These are phyloP conservation scores for Cataglyphis rosenhaueri DNA, from an alignment of 2,888 invertebrate genomes.

Conservation along the genomic window DNA sequence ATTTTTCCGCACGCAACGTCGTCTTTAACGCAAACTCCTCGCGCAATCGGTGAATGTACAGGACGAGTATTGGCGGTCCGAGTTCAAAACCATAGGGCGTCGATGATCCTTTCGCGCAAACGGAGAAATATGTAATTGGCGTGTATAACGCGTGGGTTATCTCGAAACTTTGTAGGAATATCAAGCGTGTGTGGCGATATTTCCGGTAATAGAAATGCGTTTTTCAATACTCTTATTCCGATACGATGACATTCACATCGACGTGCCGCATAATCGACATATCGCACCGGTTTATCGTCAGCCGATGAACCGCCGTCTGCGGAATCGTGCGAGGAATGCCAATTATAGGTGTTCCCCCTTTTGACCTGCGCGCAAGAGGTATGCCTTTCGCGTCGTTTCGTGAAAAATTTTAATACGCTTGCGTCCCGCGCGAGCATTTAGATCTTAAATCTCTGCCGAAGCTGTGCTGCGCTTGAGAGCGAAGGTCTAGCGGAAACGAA, in stretches of 20 bases:
- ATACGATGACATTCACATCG: conserved; percentile 26
- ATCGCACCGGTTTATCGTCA: conserved; percentile 68
- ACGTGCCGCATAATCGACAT: conserved; percentile 55
- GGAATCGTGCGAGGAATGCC: conserved; percentile 65
- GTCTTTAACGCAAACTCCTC: conserved; percentile 12
- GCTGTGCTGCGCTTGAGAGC: conserved; percentile 13
- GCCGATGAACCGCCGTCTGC: conserved; percentile 60
- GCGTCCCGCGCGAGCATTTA: conserved; percentile 31
- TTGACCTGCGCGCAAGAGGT: conserved; percentile 22
- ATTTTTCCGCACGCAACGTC: conserved; percentile 36
- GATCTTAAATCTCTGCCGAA: conserved; percentile 36
- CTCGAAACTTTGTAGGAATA: conserved; percentile 19
- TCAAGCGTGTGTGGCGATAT: conserved; percentile 15
- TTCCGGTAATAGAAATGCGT: conserved; percentile 15
- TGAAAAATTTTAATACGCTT: conserved; percentile 48
- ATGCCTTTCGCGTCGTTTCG: conserved; percentile 44
- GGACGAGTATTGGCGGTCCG: conserved; percentile 19
- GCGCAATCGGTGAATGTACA: not conserved
- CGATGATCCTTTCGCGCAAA: conserved; percentile 26
- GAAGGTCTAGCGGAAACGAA: conserved; percentile 48
- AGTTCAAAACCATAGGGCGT: conserved; percentile 26
- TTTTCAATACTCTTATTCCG: conserved; percentile 39
- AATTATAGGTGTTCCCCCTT: conserved; percentile 63
- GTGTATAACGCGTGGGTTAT: conserved; percentile 31
- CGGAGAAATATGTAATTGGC: conserved; percentile 35